phyloP scores from a whole-genome alignment of 2,888 invertebrate genomes.

The Neuroscelio doddi region DNA sequence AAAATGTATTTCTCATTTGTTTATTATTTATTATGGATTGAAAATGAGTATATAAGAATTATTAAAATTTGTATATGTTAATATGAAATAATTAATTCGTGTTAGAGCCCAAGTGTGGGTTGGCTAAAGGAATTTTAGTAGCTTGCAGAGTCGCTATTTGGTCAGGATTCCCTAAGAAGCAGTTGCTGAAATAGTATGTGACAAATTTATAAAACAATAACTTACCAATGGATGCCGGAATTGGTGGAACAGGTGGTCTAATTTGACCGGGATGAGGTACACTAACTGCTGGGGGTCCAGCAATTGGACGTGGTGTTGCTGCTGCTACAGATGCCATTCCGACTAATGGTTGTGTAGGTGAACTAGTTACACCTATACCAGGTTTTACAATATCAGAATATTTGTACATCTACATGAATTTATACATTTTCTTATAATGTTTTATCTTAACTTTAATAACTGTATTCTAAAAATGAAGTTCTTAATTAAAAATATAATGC shows the following conservation, averaged over 20 bases:
- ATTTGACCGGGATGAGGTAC: slow-evolving; percentile 50
- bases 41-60: no score
- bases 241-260: slow-evolving; percentile 58
- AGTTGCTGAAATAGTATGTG: neutral
- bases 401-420: no score
- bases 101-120: neutral
- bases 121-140: neutral
- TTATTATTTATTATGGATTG: no score
- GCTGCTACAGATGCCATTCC: slow-evolving; percentile 43
- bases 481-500: no score
- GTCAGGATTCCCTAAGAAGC: slow-evolving; percentile 9
- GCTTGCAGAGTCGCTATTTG: slow-evolving; percentile 1
- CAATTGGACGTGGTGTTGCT: slow-evolving; percentile 44
- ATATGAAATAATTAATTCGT: neutral
- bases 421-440: no score
- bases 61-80: no score
- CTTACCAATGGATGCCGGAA: slow-evolving; percentile 53
- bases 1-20: no score
- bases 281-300: slow-evolving; percentile 49
- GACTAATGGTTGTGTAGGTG: slow-evolving; percentile 45
- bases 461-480: no score
- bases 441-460: no score
- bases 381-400: slow-evolving; percentile 16
- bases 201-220: neutral
- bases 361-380: slow-evolving; percentile 6